These are phyloP conservation scores for Phortica okadai DNA, from an alignment of 2,888 invertebrate species.

Conservation along the genomic window DNA sequence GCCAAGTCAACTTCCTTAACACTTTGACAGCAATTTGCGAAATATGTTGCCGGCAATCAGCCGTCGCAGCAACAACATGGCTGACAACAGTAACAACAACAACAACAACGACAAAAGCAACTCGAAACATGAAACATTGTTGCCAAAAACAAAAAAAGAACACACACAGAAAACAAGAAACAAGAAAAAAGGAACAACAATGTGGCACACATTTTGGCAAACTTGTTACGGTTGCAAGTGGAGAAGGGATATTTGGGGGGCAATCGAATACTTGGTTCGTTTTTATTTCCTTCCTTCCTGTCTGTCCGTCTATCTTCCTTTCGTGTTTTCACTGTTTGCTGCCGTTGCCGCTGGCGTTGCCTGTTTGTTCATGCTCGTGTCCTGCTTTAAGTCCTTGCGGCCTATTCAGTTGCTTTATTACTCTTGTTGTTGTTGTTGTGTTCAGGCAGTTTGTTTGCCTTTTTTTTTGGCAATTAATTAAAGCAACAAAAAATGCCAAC, in stretches of 20 bases:
- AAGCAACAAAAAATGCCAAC: conserved; percentile 41
- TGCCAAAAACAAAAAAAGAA: background rate
- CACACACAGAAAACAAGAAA: too few species aligned
- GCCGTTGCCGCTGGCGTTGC: conserved; percentile 11
- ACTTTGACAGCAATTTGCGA: conserved; percentile 72
- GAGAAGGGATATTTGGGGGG: too few species aligned
- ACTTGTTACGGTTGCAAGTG: background rate
- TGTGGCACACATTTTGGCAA: conserved; percentile 51
- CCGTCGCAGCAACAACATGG: conserved; percentile 61
- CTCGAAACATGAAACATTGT: conserved; percentile 15
- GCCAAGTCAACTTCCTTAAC: conserved; percentile 71
- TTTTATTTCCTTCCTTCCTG: conserved; percentile 14
- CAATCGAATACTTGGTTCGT: background rate
- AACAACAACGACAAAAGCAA: conserved; percentile 35
- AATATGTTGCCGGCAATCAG: conserved; percentile 72
- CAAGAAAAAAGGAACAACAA: background rate
- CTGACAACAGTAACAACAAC: conserved; percentile 44
- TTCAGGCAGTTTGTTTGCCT: conserved; percentile 56
- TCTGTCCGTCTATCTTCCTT: conserved; percentile 3
- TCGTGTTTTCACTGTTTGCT: background rate
- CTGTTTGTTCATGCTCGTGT: conserved; percentile 38
- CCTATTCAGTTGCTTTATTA: conserved; percentile 23
- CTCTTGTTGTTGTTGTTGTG: conserved; percentile 27
- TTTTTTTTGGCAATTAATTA: conserved; percentile 71
- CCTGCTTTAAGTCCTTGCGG: conserved; percentile 64